These are phyloP conservation scores for Limnephilus marmoratus DNA, from an alignment of 2,888 invertebrate genomes.

Conservation along the genomic window DNA sequence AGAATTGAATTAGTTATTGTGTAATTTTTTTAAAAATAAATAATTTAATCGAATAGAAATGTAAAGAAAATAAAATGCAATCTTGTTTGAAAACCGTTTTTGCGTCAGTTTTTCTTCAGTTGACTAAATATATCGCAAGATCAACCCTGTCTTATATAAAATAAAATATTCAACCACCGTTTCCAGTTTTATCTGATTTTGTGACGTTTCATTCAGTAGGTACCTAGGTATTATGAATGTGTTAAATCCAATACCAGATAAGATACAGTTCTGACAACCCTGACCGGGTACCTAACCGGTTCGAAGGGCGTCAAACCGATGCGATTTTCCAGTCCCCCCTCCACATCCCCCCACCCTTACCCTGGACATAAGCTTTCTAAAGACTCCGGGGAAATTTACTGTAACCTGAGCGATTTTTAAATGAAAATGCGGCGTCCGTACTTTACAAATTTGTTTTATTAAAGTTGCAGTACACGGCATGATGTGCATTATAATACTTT, in stretches of 20 bases:
- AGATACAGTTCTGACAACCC: neutral
- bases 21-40: too few relatives aligned
- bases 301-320: neutral
- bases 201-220: too few relatives aligned
- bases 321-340: neutral
- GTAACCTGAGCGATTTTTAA: neutral
- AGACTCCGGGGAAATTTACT: conserved; percentile 7
- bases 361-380: neutral
- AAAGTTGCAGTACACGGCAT: neutral
- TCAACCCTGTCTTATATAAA: too few relatives aligned
- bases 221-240: too few relatives aligned
- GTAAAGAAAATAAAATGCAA: too few relatives aligned
- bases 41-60: too few relatives aligned
- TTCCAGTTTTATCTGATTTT: too few relatives aligned
- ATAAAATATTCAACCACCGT: too few relatives aligned
- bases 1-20: too few relatives aligned
- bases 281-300: neutral
- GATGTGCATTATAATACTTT: neutral
- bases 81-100: too few relatives aligned
- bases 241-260: neutral
- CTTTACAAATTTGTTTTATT: neutral
- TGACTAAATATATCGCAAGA: too few relatives aligned
- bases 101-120: too few relatives aligned
- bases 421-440: neutral
- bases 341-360: neutral